Conservation (phyloP, 2,113 vertebrate species). For the Gracilinanus agilis region DNA sequence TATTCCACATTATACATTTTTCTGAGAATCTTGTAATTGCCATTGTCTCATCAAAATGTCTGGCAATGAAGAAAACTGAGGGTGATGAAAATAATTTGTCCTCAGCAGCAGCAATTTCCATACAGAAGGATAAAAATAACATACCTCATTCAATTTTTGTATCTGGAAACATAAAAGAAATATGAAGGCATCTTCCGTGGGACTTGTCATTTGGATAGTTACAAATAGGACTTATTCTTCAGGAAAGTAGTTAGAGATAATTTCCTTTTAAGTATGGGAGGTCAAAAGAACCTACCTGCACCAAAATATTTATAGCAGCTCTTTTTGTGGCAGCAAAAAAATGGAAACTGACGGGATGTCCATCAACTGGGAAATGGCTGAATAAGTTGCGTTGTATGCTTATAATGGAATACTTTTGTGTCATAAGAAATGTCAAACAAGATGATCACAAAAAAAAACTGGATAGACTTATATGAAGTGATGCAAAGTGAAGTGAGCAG, state of each 20-base stretch:
- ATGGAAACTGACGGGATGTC: too few relatives aligned
- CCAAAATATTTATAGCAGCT: too few relatives aligned
- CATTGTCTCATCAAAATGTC: conserved; percentile 41
- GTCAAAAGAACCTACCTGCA: too few relatives aligned
- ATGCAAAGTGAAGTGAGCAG: too few relatives aligned
- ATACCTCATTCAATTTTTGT: conserved; percentile 26
- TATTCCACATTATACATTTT: conserved; percentile 37
- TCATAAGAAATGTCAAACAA: too few relatives aligned
- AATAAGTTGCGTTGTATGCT: too few relatives aligned
- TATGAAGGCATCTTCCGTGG: neutral
- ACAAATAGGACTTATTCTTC: conserved; percentile 9
- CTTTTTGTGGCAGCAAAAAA: too few relatives aligned
- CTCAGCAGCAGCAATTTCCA: conserved; percentile 10
- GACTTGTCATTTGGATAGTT: neutral
- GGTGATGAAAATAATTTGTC: conserved; percentile 40
- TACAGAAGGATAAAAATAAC: conserved; percentile 36
- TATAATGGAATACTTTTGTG: too few relatives aligned
- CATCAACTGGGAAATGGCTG: too few relatives aligned
- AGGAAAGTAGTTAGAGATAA: conserved; percentile 1
- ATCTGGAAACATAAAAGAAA: conserved; percentile 49
- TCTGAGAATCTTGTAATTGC: conserved; percentile 51
- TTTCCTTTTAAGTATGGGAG: neutral
- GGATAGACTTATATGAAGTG: too few relatives aligned
- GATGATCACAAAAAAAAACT: too few relatives aligned
- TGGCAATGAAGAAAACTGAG: conserved; percentile 54